phyloP scores from a whole-genome alignment of 2,797 vertebrate genomes.

The Aselliscus stoliczkanus region DNA sequence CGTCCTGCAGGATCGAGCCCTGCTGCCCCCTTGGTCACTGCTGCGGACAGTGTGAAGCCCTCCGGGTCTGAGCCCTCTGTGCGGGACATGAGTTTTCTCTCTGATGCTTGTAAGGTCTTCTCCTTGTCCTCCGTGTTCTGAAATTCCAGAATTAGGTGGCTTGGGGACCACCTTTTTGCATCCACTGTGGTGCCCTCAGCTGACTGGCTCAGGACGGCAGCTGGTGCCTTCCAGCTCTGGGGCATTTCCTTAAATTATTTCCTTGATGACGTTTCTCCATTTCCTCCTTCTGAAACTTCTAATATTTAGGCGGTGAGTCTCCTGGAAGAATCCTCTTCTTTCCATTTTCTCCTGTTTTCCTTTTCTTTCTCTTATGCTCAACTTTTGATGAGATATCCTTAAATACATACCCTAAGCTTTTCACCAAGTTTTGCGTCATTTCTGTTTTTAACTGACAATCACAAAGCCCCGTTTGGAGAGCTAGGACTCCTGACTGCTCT shows the following conservation, averaged over 20 bases:
- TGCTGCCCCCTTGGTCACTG: rapidly evolving
- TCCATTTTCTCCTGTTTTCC: neutral
- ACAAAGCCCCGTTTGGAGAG: neutral
- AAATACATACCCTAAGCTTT: neutral
- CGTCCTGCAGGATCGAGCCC: too few species aligned
- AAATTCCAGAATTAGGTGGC: rapidly evolving
- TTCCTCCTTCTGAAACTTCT: neutral
- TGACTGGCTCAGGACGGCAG: rapidly evolving
- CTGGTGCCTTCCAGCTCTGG: rapidly evolving
- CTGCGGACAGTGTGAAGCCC: rapidly evolving
- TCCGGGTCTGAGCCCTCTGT: rapidly evolving
- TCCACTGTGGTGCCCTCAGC: rapidly evolving
- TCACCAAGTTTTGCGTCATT: neutral
- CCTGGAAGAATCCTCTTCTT: rapidly evolving
- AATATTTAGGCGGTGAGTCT: rapidly evolving
- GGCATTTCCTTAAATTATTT: rapidly evolving
- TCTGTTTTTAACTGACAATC: neutral
- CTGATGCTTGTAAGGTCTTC: neutral
- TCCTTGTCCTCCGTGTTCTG: rapidly evolving
- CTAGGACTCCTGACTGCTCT: rapidly evolving
- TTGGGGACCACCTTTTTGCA: rapidly evolving
- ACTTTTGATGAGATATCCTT: neutral
- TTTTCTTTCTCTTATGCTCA: neutral
- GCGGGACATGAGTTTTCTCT: neutral
- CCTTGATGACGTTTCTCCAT: rapidly evolving